Evolutionary conservation across 2,113 vertebrate species (phyloP), one percentile per base, ranked within the genome.

Genomic region (Synodontis membranacea): DNA sequence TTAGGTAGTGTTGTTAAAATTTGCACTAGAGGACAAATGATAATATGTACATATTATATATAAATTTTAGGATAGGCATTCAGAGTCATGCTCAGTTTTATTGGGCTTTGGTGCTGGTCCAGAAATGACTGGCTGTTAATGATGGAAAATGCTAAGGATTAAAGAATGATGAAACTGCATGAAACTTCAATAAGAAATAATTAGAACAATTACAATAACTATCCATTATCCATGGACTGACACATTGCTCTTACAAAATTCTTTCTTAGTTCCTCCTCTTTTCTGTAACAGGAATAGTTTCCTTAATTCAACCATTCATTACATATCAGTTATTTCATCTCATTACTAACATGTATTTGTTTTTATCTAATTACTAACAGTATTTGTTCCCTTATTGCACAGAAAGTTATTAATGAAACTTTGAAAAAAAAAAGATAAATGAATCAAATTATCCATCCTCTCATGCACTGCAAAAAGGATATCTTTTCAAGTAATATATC

Each of bases 101-200:
- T 4, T 46, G 37, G 37, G 17, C 28, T 60, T 76, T 60, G 50
- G 54, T n/a, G 28, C 28, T 50, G 72, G 46, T 50, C 42, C 56
- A 48, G 21, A 64, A 21, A 66, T 89, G 64, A 88, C 87, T 89
- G 86, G 86, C 66, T 54, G 15, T 80, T 86, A 82, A 72, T 84
- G 3, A 28, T 92, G 87, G 80, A 88, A 91, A 88, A 87, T 88
- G 50, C 5, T 64, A 86, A 89, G 83, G 82, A 84, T 87, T 89
- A 87, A 91, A 89, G 31, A 91, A 90, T 75, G 64, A 72, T 91
- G 86, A 90, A 90, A 88, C 84, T 19, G 64, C 28, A 84, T 52
- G 76, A 90, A 91, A 88, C 88, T 78, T 25, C 14, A 34, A 25
- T 28, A 28, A 39, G n/a, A 17, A 80, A 85, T 46, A 34, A 60